These are phyloP conservation scores for Triops longicaudatus DNA, from an alignment of 1,140 invertebrate genomes.

Conservation along the genomic window DNA sequence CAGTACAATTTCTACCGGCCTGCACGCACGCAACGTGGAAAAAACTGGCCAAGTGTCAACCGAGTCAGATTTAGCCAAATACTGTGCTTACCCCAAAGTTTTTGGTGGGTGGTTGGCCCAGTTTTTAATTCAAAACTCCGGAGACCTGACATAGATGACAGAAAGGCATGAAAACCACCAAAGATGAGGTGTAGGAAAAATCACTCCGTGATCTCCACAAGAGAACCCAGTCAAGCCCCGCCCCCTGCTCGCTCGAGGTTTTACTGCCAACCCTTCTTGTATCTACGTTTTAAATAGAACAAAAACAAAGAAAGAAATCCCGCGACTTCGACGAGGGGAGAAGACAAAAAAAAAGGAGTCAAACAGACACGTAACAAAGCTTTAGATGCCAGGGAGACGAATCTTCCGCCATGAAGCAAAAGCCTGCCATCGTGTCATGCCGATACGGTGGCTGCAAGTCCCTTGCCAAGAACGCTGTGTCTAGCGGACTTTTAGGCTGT, in stretches of 20 bases:
- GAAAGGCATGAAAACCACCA: neutral
- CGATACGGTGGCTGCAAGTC: neutral
- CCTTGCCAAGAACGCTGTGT: neutral
- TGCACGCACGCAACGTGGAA: neutral
- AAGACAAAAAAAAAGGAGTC: neutral
- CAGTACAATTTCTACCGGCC: neutral
- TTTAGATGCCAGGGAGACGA: conserved; percentile 6
- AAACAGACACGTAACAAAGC: neutral
- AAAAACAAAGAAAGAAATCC: neutral
- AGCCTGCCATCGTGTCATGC: neutral
- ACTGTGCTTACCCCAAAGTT: too few relatives aligned
- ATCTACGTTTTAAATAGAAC: neutral
- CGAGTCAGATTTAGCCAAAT: too few relatives aligned
- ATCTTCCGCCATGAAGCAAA: conserved; percentile 8
- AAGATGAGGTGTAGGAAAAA: neutral
- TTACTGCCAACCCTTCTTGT: neutral
- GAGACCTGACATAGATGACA: neutral
- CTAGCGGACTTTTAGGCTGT: neutral
- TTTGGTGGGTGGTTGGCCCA: too few relatives aligned
- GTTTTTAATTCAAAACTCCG: too few relatives aligned
- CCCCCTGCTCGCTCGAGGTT: neutral
- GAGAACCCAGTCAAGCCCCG: neutral
- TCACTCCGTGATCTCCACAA: too few relatives aligned
- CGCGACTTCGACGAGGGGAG: neutral
- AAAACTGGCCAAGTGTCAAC: neutral